A percentile compares a stretch with the other conserved stretches of the same genome.
Evolutionary conservation across 2,113 vertebrate species (phyloP).

Genomic region (Oxygymnocypris stewartii): DNA sequence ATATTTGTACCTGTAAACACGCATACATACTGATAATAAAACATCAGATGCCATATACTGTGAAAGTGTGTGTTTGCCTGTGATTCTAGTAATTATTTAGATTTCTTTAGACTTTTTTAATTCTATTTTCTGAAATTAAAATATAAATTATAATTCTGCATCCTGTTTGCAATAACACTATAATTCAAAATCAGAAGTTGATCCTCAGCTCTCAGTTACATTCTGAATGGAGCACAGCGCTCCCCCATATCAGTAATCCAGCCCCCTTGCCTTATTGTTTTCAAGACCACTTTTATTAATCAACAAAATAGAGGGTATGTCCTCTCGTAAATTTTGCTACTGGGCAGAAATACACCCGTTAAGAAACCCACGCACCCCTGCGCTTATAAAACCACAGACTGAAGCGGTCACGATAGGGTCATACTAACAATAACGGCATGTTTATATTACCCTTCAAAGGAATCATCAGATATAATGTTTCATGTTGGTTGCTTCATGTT

Average conservation of each 20-base stretch:
- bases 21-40: no score
- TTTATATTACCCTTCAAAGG: conserved; percentile 34
- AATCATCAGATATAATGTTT: conserved; percentile 27
- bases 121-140: neutral
- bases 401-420: conserved; percentile 38
- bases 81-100: no score
- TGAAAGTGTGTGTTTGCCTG: no score
- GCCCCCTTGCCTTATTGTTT: conserved; percentile 32
- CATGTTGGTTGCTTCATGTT: conserved; percentile 21
- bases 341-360: conserved; percentile 30
- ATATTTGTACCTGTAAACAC: no score
- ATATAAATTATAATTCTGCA: neutral
- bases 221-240: neutral
- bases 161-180: neutral
- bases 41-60: no score
- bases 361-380: conserved; percentile 1
- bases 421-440: conserved; percentile 8
- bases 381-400: conserved; percentile 25
- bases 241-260: neutral
- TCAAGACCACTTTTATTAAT: conserved; percentile 43
- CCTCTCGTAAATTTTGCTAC: conserved; percentile 45
- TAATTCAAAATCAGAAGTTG: neutral
- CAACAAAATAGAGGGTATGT: conserved; percentile 43
- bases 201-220: neutral
- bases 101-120: neutral